Conservation (phyloP, 2,888 invertebrate genomes). For the Agonopterix subpropinquella region DNA sequence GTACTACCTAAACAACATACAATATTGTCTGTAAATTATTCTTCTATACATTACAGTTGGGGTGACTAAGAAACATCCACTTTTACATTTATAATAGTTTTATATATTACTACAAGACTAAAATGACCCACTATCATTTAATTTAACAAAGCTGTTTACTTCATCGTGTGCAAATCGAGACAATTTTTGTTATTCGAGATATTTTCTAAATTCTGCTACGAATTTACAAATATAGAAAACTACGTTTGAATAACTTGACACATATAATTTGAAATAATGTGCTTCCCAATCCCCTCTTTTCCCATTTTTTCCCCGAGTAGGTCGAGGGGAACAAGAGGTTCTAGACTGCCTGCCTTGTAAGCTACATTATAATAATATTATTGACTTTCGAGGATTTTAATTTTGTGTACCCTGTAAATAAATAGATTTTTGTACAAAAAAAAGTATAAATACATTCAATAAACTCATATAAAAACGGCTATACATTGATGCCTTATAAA, state of each 20-base stretch:
- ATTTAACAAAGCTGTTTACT: constrained; percentile 16
- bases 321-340: too few relatives aligned
- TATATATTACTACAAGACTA: constrained; percentile 13
- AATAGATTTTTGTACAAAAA: background rate
- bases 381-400: constrained; percentile 7
- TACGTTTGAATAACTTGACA: constrained; percentile 25
- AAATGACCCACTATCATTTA: constrained; percentile 2
- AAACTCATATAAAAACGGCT: too few relatives aligned
- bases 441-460: too few relatives aligned
- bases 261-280: constrained; percentile 6
- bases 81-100: constrained; percentile 22
- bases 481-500: too few relatives aligned
- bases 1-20: constrained; percentile 71
- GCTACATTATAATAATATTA: constrained; percentile 6
- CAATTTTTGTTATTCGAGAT: background rate
- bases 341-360: too few relatives aligned
- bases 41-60: constrained; percentile 54
- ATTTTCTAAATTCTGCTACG: constrained; percentile 16
- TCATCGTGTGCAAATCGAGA: constrained; percentile 4
- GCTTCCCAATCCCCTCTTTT: too few relatives aligned
- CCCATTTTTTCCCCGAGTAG: too few relatives aligned
- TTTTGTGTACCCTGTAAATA: constrained; percentile 2
- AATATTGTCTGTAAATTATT: constrained; percentile 67
- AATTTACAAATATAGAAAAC: constrained; percentile 54
- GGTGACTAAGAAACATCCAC: constrained; percentile 53